Evolutionary conservation across 1,140 invertebrate species (phyloP), one percentile per base, ranked within the genome.

Genomic region (Periplaneta americana): DNA sequence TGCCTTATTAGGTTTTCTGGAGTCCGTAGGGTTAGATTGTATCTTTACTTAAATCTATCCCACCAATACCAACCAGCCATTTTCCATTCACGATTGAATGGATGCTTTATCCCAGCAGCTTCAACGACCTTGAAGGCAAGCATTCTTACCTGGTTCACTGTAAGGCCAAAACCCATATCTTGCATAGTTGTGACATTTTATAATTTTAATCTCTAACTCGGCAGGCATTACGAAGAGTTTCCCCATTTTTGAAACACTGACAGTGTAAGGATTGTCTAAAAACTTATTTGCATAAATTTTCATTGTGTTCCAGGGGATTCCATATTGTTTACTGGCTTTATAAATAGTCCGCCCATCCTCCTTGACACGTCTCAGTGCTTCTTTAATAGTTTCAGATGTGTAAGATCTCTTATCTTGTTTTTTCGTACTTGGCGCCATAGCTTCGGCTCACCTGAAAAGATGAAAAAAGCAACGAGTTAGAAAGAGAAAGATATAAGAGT

Each of bases 31-130:
- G 31, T 31, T 33, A 78, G 2, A 33, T 5, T 10, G 36, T 78
- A 78, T 32, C 76, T 3, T 36, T 78, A 18, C 76, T 33, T 34
- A n/a, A 78, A 78, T 18, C 33, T 35, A 33, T 78, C 76, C 76
- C 76, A 36, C 76, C 76, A 34, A 78, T 34, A 78, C 76, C 76
- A 78, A 18, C 76, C 76, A 34, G 31, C 8, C 76, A 34, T 78
- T 36, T 78, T n/a, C n/a, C 10, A 3, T 22, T 78, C 6, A 22
- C 1, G 36, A n/a, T 9, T 34, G 76, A 78, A 78, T 22, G 11
- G 76, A 36, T 78, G 4, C 6, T 78, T 78, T 9, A 78, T 34
- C 34, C 76, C 76, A 32, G 76, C 34, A 78, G 34, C 76, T 6
- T 78, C 31, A 18, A 13, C 76, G 33, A 78, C 76, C 18, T 36